A percentile compares a stretch with the other conserved stretches of the same genome.
These are phyloP conservation scores for Amiota minor DNA, from an alignment of 2,888 invertebrate species.

Conservation along the genomic window DNA sequence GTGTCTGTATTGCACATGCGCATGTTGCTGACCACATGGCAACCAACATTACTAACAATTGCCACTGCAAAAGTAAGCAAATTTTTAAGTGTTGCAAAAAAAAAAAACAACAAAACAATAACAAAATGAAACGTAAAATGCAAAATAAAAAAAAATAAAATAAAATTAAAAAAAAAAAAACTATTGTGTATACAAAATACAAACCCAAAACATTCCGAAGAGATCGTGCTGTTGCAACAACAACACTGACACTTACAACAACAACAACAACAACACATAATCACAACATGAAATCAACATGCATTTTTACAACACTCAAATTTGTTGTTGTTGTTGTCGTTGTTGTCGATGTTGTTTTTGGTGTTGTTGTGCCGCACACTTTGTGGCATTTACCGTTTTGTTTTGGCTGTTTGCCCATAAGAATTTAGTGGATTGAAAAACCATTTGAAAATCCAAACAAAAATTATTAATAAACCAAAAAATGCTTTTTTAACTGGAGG, in stretches of 20 bases:
- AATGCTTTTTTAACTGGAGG: slow-evolving; percentile 18
- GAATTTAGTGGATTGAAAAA: not conserved
- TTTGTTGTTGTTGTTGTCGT: slow-evolving; percentile 36
- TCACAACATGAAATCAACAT: slow-evolving; percentile 50
- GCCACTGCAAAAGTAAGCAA: no score
- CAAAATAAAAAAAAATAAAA: not conserved
- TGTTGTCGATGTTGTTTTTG: slow-evolving; percentile 32
- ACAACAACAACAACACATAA: slow-evolving; percentile 12
- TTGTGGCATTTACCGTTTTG: slow-evolving; percentile 40
- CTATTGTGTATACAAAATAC: not conserved
- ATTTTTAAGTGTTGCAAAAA: not conserved
- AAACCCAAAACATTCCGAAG: slow-evolving; percentile 10
- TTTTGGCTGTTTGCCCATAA: not conserved
- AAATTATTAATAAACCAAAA: slow-evolving; percentile 16
- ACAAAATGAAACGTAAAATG: slow-evolving; percentile 33
- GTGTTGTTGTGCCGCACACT: slow-evolving; percentile 48
- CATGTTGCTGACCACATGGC: slow-evolving; percentile 13
- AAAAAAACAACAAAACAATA: slow-evolving; percentile 42
- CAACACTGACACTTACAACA: not conserved
- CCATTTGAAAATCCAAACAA: not conserved
- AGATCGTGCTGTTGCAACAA: slow-evolving; percentile 7
- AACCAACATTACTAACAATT: not conserved
- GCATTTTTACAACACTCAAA: slow-evolving; percentile 39
- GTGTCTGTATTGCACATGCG: not conserved
- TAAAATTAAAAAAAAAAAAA: not conserved